Conservation (phyloP, 1,140 invertebrate genomes). For the Leptoteleia sp. region DNA sequence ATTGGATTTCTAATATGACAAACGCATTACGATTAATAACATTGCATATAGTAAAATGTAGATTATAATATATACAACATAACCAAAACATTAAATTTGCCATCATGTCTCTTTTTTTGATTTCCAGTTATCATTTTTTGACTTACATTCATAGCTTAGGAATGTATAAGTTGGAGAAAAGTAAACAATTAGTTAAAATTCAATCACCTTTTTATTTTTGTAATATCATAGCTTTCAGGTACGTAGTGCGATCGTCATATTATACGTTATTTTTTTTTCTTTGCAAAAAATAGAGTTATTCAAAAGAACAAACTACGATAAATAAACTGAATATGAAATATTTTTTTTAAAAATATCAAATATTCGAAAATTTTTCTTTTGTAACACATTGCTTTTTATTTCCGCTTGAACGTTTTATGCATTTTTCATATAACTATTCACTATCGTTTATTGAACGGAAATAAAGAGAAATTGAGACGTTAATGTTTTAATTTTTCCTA, state of each 20-base stretch:
- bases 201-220: slow-evolving; percentile 14
- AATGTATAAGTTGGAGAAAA: not conserved
- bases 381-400: too few species aligned
- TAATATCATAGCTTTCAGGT: slow-evolving; percentile 8
- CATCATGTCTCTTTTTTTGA: slow-evolving; percentile 12
- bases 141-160: slow-evolving; percentile 7
- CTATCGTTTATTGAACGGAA: too few species aligned
- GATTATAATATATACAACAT: slow-evolving; percentile 8
- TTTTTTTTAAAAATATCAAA: too few species aligned
- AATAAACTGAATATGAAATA: too few species aligned
- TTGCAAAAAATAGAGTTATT: too few species aligned
- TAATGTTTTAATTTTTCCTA: too few species aligned
- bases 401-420: too few species aligned
- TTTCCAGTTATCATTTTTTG: slow-evolving; percentile 18
- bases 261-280: too few species aligned
- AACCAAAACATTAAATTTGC: slow-evolving; percentile 19
- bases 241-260: slow-evolving; percentile 50
- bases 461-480: too few species aligned
- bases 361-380: too few species aligned
- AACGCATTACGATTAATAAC: slow-evolving; percentile 24
- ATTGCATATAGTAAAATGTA: too few species aligned
- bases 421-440: slow-evolving; percentile 54
- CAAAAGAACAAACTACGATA: too few species aligned
- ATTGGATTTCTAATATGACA: slow-evolving; percentile 55
- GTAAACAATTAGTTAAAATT: slow-evolving; percentile 8